phyloP scores from a whole-genome alignment of 2,113 vertebrate species.

The Ptyas mucosa region DNA sequence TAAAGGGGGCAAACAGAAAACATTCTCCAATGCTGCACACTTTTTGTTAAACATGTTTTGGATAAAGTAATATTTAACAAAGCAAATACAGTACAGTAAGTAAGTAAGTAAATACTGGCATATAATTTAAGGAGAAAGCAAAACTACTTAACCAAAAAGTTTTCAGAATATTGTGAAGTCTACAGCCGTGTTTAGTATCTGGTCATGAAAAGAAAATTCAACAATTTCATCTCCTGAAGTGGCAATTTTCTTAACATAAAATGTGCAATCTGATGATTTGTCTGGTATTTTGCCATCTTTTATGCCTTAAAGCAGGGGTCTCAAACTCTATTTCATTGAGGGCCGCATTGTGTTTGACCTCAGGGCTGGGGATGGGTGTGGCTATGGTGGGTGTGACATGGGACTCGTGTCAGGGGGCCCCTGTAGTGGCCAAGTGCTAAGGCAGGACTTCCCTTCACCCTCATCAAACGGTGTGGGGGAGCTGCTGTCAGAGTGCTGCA shows the following conservation, averaged over 20 bases:
- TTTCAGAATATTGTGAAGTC: background rate
- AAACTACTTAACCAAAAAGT: background rate
- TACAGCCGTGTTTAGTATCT: background rate
- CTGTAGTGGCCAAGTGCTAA: no score
- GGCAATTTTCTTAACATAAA: background rate
- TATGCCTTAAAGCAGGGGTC: no score
- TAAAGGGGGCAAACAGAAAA: background rate
- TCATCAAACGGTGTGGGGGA: no score
- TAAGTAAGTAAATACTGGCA: background rate
- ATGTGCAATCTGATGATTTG: background rate
- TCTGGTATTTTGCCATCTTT: background rate
- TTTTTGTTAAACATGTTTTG: background rate
- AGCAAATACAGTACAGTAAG: background rate
- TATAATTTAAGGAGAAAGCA: background rate
- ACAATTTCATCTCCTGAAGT: background rate
- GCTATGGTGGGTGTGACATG: no score
- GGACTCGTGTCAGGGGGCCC: no score
- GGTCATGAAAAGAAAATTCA: background rate
- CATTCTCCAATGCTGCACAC: background rate
- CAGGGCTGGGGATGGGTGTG: no score
- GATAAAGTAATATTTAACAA: background rate
- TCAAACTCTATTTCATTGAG: no score
- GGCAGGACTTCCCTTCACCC: no score
- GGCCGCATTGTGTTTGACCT: no score
- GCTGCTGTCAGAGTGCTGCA: no score